These are phyloP conservation scores for Drosophila koepferae DNA, from an alignment of 2,888 invertebrate species.

Conservation along the genomic window DNA sequence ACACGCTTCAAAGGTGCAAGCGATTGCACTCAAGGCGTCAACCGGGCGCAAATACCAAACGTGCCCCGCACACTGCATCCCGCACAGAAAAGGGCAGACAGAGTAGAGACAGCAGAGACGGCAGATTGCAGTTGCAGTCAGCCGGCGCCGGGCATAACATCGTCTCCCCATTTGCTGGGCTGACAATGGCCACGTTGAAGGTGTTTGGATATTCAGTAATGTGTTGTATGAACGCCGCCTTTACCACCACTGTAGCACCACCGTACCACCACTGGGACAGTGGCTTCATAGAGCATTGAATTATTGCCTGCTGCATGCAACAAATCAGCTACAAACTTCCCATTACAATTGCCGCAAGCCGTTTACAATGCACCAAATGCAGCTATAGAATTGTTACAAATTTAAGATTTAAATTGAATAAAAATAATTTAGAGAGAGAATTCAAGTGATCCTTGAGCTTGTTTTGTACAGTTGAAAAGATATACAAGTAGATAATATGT, in stretches of 20 bases:
- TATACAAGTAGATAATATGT: not conserved
- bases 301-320: slow-evolving; percentile 77
- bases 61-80: not conserved
- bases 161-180: slow-evolving; percentile 37
- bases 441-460: not conserved
- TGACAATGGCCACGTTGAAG: slow-evolving; percentile 65
- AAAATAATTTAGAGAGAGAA: not conserved
- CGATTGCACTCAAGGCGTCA: slow-evolving; percentile 79
- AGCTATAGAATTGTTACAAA: not conserved
- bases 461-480: too few species aligned
- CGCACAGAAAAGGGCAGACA: slow-evolving; percentile 9
- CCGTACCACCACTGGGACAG: not conserved
- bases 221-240: slow-evolving; percentile 42
- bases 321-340: slow-evolving; percentile 61
- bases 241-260: not conserved
- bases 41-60: slow-evolving; percentile 57
- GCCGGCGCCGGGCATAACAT: slow-evolving; percentile 52
- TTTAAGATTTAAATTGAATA: slow-evolving; percentile 39
- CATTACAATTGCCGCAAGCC: slow-evolving; percentile 46
- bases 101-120: slow-evolving; percentile 22
- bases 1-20: slow-evolving; percentile 79
- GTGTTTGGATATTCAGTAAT: slow-evolving; percentile 74
- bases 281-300: slow-evolving; percentile 68
- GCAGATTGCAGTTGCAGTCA: slow-evolving; percentile 74
- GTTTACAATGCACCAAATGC: slow-evolving; percentile 55